A percentile compares a stretch with the other conserved stretches of the same genome.
Conservation (phyloP, 2,888 invertebrate genomes). For the Cephus sareptanus region DNA sequence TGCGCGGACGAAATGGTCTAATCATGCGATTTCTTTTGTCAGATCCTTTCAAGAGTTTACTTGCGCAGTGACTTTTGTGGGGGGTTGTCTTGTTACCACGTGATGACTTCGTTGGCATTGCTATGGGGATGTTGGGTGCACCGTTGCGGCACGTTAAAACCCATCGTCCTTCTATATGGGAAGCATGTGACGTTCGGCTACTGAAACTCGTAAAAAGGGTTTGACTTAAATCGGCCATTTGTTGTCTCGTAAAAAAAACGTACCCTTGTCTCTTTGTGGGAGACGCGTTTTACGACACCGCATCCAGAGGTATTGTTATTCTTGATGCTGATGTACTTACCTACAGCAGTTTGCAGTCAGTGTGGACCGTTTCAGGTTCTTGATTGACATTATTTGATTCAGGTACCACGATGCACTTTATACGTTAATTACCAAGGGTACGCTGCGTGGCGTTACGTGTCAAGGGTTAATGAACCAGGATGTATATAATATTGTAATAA, state of each 20-base stretch:
- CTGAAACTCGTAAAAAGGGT: conserved; percentile 26
- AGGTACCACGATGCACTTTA: background rate
- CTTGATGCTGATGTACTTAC: background rate
- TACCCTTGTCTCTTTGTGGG: background rate
- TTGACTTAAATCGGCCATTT: conserved; percentile 34
- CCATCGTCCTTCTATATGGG: background rate
- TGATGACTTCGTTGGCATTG: conserved; percentile 50
- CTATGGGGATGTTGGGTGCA: background rate
- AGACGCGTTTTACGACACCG: background rate
- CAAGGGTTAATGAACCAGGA: background rate
- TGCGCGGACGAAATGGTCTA: conserved; percentile 42
- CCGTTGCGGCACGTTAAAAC: background rate
- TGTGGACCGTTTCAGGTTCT: background rate
- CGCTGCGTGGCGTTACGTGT: background rate
- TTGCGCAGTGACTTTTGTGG: background rate
- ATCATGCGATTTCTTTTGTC: conserved; percentile 44
- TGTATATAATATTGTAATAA: background rate
- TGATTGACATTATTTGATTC: background rate
- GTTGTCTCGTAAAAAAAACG: conserved; percentile 19
- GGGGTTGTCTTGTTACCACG: conserved; percentile 23
- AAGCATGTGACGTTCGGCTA: background rate
- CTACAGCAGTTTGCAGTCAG: background rate
- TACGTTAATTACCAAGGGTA: background rate
- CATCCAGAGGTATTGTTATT: background rate
- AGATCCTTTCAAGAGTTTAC: conserved; percentile 15